These are phyloP conservation scores for human (Homo sapiens) DNA, from an alignment of 2,113 vertebrate species.

Conservation along the genomic window GRCh38 chr7:55471501-55472000, in stretches of 20 bases:
- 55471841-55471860: background rate
- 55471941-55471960: background rate
- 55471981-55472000: too few species aligned
- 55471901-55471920: background rate
- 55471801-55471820: too few species aligned
- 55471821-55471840: background rate
- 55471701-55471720: background rate
- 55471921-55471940: too few species aligned
- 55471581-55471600: background rate
- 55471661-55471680: background rate
- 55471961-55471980: fast-evolving
- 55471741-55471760: background rate
- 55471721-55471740: background rate
- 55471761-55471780: background rate
- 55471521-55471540: background rate
- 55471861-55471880: background rate
- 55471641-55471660: background rate
- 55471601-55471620: background rate
- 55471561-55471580: fast-evolving
- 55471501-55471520: background rate
- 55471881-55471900: background rate
- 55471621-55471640: background rate
- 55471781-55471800: background rate
- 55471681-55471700: background rate
- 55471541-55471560: background rate